These are phyloP conservation scores for Enoplolaimus lenunculus DNA, from an alignment of 2,888 invertebrate genomes.

Conservation along the genomic window DNA sequence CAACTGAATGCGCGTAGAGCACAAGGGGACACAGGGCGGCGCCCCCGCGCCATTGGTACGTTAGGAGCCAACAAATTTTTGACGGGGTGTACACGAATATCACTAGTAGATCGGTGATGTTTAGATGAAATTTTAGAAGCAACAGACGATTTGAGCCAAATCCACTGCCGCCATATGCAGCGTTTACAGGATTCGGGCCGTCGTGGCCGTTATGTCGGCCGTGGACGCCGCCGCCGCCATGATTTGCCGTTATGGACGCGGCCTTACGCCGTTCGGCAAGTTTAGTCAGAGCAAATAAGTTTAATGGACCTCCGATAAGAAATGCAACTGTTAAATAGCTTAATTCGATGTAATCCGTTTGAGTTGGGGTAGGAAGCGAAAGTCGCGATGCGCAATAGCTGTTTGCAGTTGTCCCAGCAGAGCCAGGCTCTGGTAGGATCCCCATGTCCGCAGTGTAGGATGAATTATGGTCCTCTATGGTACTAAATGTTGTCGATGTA, in stretches of 20 bases:
- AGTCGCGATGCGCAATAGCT: too few relatives aligned
- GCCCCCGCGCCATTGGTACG: constrained; percentile 39
- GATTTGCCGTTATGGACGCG: too few relatives aligned
- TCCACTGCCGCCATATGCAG: too few relatives aligned
- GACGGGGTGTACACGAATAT: constrained; percentile 37
- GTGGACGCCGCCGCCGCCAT: too few relatives aligned
- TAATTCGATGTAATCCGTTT: constrained; percentile 37
- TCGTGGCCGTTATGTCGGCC: too few relatives aligned
- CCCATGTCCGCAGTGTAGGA: too few relatives aligned
- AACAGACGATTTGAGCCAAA: too few relatives aligned
- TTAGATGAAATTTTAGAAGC: constrained; percentile 36
- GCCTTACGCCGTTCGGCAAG: constrained; percentile 20
- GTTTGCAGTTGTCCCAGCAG: too few relatives aligned
- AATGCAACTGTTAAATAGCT: constrained; percentile 31
- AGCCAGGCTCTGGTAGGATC: too few relatives aligned
- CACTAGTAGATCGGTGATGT: constrained; percentile 37
- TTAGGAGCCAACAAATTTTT: constrained; percentile 35
- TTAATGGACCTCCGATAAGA: constrained; percentile 37
- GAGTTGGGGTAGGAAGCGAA: constrained; percentile 34
- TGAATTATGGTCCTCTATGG: too few relatives aligned
- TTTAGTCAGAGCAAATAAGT: constrained; percentile 36
- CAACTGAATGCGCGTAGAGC: constrained; percentile 34
- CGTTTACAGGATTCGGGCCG: too few relatives aligned
- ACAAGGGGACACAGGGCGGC: constrained; percentile 35
- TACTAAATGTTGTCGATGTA: too few relatives aligned